phyloP scores from a whole-genome alignment of 2,113 vertebrate genomes.

The Ptychochromis oligacanthus region DNA sequence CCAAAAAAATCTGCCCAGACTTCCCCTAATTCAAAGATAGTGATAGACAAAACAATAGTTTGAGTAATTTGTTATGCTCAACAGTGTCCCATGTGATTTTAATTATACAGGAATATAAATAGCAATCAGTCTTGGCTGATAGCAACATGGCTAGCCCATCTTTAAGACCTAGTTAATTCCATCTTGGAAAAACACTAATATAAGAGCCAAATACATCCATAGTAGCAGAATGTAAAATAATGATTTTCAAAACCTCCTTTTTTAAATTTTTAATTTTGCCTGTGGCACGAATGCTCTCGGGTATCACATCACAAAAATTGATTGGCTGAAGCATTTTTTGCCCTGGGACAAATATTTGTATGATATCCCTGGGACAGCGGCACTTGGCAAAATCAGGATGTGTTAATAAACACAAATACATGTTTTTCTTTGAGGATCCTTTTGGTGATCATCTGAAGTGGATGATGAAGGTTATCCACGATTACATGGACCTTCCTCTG shows the following conservation, averaged over 20 bases:
- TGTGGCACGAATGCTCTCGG: not conserved
- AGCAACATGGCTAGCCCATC: too few relatives aligned
- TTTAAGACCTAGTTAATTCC: not conserved
- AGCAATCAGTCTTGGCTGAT: too few relatives aligned
- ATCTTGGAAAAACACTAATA: not conserved
- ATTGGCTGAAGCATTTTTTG: not conserved
- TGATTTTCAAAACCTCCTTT: not conserved
- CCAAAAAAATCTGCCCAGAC: too few relatives aligned
- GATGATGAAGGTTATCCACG: constrained; percentile 86
- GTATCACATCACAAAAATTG: not conserved
- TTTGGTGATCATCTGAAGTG: constrained; percentile 85
- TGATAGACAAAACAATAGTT: too few relatives aligned
- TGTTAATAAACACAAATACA: not conserved
- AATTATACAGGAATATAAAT: too few relatives aligned
- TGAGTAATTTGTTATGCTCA: too few relatives aligned
- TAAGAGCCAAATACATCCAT: not conserved
- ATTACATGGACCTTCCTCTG: constrained; percentile 49
- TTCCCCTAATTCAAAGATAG: too few relatives aligned
- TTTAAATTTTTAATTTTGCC: not conserved
- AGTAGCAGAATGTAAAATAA: not conserved
- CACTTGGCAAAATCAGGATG: not conserved
- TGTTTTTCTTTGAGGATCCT: constrained; percentile 83
- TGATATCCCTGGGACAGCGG: too few relatives aligned
- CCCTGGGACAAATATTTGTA: too few relatives aligned
- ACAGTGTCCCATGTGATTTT: too few relatives aligned